Evolutionary conservation across 2,113 vertebrate species (phyloP).

Genomic region (Hippocampus mohnikei): DNA sequence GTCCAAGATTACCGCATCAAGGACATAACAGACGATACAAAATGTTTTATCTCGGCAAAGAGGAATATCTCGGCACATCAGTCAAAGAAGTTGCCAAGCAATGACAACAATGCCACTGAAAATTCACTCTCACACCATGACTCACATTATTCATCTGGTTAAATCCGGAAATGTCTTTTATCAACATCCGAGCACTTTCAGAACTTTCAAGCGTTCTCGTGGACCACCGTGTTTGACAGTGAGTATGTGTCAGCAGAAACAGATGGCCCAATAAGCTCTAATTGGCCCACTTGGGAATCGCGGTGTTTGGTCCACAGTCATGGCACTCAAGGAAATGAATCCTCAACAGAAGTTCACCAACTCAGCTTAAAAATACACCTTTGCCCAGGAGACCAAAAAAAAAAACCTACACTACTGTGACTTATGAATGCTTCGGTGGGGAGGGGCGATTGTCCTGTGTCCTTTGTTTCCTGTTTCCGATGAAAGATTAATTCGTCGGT

Average conservation of each 20-base stretch:
- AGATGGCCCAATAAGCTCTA: conserved; percentile 49
- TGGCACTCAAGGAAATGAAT: conserved; percentile 7
- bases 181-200: background rate
- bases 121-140: too few species aligned
- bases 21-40: background rate
- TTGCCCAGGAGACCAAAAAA: background rate
- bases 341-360: background rate
- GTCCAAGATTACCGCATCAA: too few species aligned
- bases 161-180: background rate
- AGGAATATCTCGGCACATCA: background rate
- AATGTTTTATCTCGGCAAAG: background rate
- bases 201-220: background rate
- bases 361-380: background rate
- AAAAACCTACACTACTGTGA: conserved; percentile 31
- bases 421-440: conserved; percentile 47
- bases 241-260: conserved; percentile 30
- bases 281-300: conserved; percentile 49
- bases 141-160: background rate
- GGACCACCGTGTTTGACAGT: background rate
- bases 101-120: background rate
- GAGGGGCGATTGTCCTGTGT: conserved; percentile 5
- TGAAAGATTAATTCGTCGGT: conserved; percentile 54
- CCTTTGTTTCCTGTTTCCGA: conserved; percentile 52
- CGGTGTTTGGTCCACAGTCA: conserved; percentile 34
- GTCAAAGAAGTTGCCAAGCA: background rate